A percentile compares a stretch with the other conserved stretches of the same genome.
These are phyloP conservation scores for Hipparchia semele DNA, from an alignment of 2,888 invertebrate species.

Conservation along the genomic window DNA sequence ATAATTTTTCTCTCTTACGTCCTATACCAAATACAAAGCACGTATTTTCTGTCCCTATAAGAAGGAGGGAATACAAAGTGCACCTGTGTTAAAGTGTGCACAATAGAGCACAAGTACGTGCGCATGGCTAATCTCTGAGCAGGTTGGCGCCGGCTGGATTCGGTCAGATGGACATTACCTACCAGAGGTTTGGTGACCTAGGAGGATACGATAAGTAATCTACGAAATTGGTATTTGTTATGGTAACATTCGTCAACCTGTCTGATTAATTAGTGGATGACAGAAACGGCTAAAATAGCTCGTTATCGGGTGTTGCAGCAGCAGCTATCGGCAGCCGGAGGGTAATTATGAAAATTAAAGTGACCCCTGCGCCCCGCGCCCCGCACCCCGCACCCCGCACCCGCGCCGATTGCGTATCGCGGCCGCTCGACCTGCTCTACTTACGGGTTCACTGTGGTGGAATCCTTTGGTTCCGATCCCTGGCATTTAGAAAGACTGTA, in stretches of 20 bases:
- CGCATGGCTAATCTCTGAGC: too few relatives aligned
- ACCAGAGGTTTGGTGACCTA: too few relatives aligned
- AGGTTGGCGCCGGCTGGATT: too few relatives aligned
- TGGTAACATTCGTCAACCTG: conserved; percentile 12
- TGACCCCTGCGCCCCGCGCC: conserved; percentile 27
- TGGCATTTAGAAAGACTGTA: too few relatives aligned
- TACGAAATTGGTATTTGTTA: background rate
- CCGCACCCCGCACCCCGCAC: conserved; percentile 25
- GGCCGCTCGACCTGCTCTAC: conserved; percentile 28
- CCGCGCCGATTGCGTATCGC: conserved; percentile 32
- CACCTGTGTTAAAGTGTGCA: too few relatives aligned
- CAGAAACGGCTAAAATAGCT: background rate
- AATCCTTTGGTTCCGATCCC: background rate
- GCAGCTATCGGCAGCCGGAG: conserved; percentile 21
- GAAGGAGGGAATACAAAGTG: too few relatives aligned
- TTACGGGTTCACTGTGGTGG: conserved; percentile 2
- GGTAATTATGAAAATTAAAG: conserved; percentile 29
- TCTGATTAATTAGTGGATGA: conserved; percentile 1
- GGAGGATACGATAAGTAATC: too few relatives aligned
- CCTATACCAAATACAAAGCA: too few relatives aligned
- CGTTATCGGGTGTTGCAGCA: conserved; percentile 9
- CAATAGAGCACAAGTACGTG: too few relatives aligned
- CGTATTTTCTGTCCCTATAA: too few relatives aligned
- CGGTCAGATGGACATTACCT: too few relatives aligned
- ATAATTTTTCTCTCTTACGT: too few relatives aligned